Evolutionary conservation across 2,888 invertebrate genomes (phyloP), one percentile per base, ranked within the genome.

Genomic region (Coecobrya sp.): DNA sequence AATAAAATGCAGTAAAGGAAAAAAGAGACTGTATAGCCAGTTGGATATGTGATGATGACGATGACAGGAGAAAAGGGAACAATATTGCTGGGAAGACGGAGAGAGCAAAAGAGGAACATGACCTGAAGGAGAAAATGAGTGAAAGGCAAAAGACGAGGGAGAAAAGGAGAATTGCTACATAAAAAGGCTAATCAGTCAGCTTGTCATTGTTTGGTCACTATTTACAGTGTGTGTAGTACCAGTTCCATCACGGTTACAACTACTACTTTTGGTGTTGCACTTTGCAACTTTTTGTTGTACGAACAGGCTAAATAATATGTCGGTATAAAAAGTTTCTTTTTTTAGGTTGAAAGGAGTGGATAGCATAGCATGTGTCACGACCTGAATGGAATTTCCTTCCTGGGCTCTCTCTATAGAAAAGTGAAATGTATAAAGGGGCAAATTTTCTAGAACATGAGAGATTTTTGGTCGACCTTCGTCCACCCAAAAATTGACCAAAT

Each of bases 131-230:
- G 81, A 81, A 81, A 81, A 59, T 81, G 81, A 81, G 81, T 81
- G 81, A 81, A 81, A 81, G 81, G 81, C 52, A 22, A 55, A 11
- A 73, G 27, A 8, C 16, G 5, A 49, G 10, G 13, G 22, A 81
- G 45, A 49, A 30, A 68, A 68, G 68, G 30, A 81, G 81, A 81
- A 81, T 85, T 81, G 81, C 65, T 92, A 81, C 92, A 86, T 92
- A 92, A 92, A 92, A 92, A 89, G 92, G 92, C 92, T 92, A 92
- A 92, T 92, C 92, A 92, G 86, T 92, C 92, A 92, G 89, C 92
- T 92, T 92, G 92, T 92, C 92, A 92, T 86, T 82, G 62, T 62
- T 86, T 89, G 92, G 92, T 92, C 92, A 92, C 89, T 88, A 76
- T 76, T 88, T 91, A 82, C 70, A 65, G 30, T 55, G 10, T 7